phyloP scores from a whole-genome alignment of 1,140 invertebrate genomes.

The Brachionus asplanchnoidis region DNA sequence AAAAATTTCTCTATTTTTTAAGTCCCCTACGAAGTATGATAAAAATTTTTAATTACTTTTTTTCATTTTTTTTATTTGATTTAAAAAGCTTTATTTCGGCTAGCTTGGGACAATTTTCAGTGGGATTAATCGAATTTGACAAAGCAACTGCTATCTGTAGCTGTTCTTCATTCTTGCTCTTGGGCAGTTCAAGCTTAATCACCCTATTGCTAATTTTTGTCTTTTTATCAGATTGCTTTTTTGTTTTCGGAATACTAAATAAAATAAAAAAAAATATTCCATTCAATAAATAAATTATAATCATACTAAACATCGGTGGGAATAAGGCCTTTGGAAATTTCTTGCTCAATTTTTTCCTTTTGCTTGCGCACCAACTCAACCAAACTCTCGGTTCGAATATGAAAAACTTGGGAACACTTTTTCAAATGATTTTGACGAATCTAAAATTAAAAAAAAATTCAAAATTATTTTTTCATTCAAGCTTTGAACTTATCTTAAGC shows the following conservation, averaged over 20 bases:
- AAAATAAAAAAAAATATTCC: background rate
- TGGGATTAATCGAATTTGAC: conserved; percentile 22
- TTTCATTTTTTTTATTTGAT: background rate
- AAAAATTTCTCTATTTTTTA: no score
- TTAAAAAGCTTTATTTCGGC: conserved; percentile 14
- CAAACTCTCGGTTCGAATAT: conserved; percentile 25
- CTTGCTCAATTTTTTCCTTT: conserved; percentile 31
- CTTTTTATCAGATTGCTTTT: conserved; percentile 1
- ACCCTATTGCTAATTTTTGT: conserved; percentile 16
- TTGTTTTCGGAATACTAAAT: background rate
- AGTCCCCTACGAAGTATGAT: background rate
- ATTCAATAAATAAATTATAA: background rate
- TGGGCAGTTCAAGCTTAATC: conserved; percentile 18
- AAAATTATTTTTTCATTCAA: background rate
- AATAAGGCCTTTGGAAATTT: conserved; percentile 23
- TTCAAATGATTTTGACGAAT: conserved; percentile 35
- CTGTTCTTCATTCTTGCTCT: conserved; percentile 3
- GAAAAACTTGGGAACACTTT: conserved; percentile 37
- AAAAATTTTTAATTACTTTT: background rate
- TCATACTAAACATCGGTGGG: conserved; percentile 37
- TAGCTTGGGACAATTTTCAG: conserved; percentile 14
- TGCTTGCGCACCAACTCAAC: conserved; percentile 28
- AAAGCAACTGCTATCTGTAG: conserved; percentile 22
- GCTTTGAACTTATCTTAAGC: conserved; percentile 3
- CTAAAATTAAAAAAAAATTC: background rate